These are phyloP conservation scores for Prunella himalayana DNA, from an alignment of 2,113 vertebrate genomes.

Conservation along the genomic window DNA sequence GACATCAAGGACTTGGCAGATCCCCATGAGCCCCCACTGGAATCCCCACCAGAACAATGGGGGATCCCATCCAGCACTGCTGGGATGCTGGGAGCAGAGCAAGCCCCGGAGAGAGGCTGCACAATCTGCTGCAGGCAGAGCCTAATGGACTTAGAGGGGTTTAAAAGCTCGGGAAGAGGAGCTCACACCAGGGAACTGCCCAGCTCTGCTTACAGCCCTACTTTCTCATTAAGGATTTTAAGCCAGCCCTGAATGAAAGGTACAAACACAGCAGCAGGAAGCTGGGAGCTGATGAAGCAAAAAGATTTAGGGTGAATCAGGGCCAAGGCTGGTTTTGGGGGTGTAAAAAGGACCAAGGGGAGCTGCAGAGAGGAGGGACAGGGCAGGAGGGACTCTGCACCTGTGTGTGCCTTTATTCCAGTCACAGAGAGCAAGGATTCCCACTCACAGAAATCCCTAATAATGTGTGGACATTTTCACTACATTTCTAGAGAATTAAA, in stretches of 20 bases:
- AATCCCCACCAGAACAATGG: not conserved
- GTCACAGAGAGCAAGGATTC: not conserved
- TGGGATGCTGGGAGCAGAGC: not conserved
- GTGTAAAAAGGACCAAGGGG: not conserved
- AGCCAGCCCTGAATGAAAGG: not conserved
- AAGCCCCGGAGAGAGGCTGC: not conserved
- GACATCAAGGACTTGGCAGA: not conserved
- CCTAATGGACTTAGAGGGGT: not conserved
- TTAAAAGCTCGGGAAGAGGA: not conserved
- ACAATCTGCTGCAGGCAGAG: not conserved
- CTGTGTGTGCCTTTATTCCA: not conserved
- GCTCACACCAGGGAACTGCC: not conserved
- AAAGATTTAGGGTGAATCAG: not conserved
- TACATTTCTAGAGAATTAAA: rapidly evolving
- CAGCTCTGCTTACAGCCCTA: not conserved
- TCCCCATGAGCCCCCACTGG: not conserved
- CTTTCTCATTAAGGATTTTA: not conserved
- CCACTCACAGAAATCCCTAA: not conserved
- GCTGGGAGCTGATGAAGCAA: not conserved
- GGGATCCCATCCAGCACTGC: not conserved
- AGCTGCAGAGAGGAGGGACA: not conserved
- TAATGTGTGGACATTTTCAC: not conserved
- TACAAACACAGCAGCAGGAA: not conserved
- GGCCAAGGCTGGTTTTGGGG: not conserved
- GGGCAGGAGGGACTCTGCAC: not conserved